Conservation (phyloP, 1,140 invertebrate genomes). For the Drosophila eugracilis region DNA sequence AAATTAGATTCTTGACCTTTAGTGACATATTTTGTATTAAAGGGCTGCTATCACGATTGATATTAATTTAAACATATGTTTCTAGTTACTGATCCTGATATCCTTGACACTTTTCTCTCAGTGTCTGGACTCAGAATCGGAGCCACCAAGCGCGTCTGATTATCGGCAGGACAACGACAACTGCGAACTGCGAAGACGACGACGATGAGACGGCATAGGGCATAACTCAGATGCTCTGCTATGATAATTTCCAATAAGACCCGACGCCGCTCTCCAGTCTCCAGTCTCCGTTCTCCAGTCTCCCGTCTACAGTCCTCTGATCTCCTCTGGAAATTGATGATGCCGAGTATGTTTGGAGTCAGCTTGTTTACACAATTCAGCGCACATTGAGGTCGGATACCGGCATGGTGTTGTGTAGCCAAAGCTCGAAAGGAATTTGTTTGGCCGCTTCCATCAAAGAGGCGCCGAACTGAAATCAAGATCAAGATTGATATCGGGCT, state of each 20-base stretch:
- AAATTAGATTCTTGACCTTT: too few species aligned
- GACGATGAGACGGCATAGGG: conserved; percentile 62
- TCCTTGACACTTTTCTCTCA: neutral
- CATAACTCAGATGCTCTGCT: conserved; percentile 83
- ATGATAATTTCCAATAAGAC: conserved; percentile 81
- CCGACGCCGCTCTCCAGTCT: conserved; percentile 2
- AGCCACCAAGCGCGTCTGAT: conserved; percentile 81
- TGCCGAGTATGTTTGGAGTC: conserved; percentile 82
- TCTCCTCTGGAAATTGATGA: conserved; percentile 74
- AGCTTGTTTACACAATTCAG: conserved; percentile 84
- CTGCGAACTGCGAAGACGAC: conserved; percentile 34
- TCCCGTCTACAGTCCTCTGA: conserved; percentile 17
- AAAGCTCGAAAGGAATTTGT: conserved; percentile 61
- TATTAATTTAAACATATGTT: too few species aligned
- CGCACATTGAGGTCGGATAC: conserved; percentile 78
- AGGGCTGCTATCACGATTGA: too few species aligned
- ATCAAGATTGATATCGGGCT: conserved; percentile 78
- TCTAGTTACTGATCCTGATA: too few species aligned
- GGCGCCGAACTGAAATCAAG: conserved; percentile 78
- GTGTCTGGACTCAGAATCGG: conserved; percentile 45
- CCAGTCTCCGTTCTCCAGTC: neutral
- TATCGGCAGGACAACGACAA: conserved; percentile 75
- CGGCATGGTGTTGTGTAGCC: conserved; percentile 45
- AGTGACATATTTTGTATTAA: too few species aligned
- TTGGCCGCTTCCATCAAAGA: conserved; percentile 73